Evolutionary conservation across 2,113 vertebrate species (phyloP).

Genomic region (Limanda limanda): DNA sequence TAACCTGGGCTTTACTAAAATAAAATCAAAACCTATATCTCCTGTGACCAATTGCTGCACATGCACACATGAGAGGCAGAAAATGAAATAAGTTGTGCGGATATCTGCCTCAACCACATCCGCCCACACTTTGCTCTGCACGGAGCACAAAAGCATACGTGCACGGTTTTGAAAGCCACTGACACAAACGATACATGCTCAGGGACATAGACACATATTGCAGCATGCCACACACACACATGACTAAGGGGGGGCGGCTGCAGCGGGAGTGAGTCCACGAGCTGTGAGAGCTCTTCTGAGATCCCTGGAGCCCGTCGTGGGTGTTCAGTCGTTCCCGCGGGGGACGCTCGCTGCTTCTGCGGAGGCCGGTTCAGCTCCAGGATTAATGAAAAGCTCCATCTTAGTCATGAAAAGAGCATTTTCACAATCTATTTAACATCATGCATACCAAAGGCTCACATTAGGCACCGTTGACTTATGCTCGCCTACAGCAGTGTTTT

Average conservation of each 20-base stretch:
- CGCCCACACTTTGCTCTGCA: conserved; percentile 64
- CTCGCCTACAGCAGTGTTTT: conserved; percentile 74
- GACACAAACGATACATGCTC: conserved; percentile 23
- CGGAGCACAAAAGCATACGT: conserved; percentile 50
- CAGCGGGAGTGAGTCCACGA: conserved; percentile 59
- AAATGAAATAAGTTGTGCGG: conserved; percentile 56
- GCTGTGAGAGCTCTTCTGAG: conserved; percentile 70
- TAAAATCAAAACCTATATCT: conserved; percentile 57
- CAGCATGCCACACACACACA: conserved; percentile 17
- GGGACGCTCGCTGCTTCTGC: conserved; percentile 80
- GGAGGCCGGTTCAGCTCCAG: conserved; percentile 78
- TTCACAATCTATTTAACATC: conserved; percentile 82
- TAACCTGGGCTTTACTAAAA: conserved; percentile 49
- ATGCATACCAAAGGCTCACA: conserved; percentile 76
- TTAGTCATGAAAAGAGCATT: conserved; percentile 81
- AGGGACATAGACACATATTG: conserved; percentile 22
- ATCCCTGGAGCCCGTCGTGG: conserved; percentile 73
- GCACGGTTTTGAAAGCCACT: conserved; percentile 26
- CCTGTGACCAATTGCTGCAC: conserved; percentile 54
- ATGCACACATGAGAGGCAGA: conserved; percentile 56
- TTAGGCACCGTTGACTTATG: conserved; percentile 75
- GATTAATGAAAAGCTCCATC: conserved; percentile 85
- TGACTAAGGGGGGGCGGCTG: conserved; percentile 52
- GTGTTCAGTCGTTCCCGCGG: conserved; percentile 79
- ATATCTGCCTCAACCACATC: conserved; percentile 68